Percentiles rank a stretch among this genome's conserved stretches.
Evolutionary conservation across 2,888 invertebrate species (phyloP).

Genomic region (Hemithea aestivaria): DNA sequence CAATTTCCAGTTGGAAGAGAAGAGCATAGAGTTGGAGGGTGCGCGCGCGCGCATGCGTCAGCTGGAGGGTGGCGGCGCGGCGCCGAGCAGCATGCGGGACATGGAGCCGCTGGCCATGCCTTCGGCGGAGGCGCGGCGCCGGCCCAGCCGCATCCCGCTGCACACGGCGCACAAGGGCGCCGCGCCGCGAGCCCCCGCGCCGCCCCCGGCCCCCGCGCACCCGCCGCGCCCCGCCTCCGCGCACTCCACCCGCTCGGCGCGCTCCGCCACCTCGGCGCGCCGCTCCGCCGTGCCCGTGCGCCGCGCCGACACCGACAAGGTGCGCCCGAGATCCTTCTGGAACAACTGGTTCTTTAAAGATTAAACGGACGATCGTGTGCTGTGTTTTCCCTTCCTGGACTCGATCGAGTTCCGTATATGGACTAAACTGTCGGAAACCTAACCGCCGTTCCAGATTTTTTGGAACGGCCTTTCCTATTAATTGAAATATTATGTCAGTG

Average conservation of each 20-base stretch:
- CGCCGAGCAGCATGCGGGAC: slow-evolving; percentile 59
- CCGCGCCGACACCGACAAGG: slow-evolving; percentile 79
- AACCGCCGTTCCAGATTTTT: no score
- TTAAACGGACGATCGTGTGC: slow-evolving; percentile 8
- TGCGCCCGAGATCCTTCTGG: slow-evolving; percentile 86
- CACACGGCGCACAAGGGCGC: slow-evolving; percentile 73
- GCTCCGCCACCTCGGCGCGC: slow-evolving; percentile 44
- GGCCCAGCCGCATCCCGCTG: slow-evolving; percentile 85
- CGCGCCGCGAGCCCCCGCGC: slow-evolving; percentile 77
- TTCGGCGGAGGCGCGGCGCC: slow-evolving; percentile 57
- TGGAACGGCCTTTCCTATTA: no score
- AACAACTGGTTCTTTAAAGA: slow-evolving; percentile 79
- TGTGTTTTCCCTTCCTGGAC: no score
- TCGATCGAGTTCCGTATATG: no score
- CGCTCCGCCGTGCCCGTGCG: slow-evolving; percentile 58
- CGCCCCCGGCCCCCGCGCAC: slow-evolving; percentile 44
- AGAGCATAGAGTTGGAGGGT: slow-evolving; percentile 90
- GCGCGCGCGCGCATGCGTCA: slow-evolving; percentile 87
- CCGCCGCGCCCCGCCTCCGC: slow-evolving; percentile 35
- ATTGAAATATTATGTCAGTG: no score
- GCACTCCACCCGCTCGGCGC: slow-evolving; percentile 38
- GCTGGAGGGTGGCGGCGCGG: slow-evolving; percentile 75
- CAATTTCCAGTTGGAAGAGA: slow-evolving; percentile 85
- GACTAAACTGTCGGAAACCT: no score
- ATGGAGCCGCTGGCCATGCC: slow-evolving; percentile 67